phyloP scores from a whole-genome alignment of 2,797 vertebrate genomes.

The Ctenopoma multispine region DNA sequence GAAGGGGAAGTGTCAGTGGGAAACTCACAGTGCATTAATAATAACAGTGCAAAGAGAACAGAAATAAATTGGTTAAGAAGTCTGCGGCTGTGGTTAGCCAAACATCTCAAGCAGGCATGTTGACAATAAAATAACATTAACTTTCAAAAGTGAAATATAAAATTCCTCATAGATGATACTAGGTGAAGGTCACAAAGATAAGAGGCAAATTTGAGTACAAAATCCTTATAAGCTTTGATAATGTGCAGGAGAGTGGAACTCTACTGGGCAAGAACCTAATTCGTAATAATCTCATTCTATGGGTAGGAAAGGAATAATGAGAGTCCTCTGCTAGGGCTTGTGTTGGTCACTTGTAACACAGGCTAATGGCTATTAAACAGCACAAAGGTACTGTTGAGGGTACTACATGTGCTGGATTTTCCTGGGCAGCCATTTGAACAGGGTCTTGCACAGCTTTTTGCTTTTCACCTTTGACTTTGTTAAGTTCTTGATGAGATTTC shows the following conservation, averaged over 20 bases:
- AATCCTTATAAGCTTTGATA: constrained; percentile 51
- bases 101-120: constrained; percentile 30
- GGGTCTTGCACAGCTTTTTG: constrained; percentile 82
- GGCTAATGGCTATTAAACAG: constrained; percentile 33
- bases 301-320: constrained; percentile 21
- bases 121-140: constrained; percentile 44
- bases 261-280: constrained; percentile 26
- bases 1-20: constrained; percentile 32
- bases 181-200: constrained; percentile 49
- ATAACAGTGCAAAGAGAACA: constrained; percentile 35
- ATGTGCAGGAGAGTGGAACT: constrained; percentile 43
- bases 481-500: constrained; percentile 69
- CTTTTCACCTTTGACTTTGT: constrained; percentile 79
- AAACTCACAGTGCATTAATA: constrained; percentile 40
- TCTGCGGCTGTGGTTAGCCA: constrained; percentile 9
- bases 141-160: constrained; percentile 36
- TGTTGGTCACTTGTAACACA: constrained; percentile 58
- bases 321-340: constrained; percentile 47
- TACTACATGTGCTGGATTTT: constrained; percentile 75
- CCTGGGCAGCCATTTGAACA: constrained; percentile 82
- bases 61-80: constrained; percentile 46
- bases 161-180: constrained; percentile 5
- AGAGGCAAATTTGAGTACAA: constrained; percentile 37
- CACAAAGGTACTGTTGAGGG: constrained; percentile 19
- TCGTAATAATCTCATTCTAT: constrained; percentile 42